Base-by-base conservation (phyloP, 1,140 invertebrate genomes). In the Trichonephila clavata region DNA sequence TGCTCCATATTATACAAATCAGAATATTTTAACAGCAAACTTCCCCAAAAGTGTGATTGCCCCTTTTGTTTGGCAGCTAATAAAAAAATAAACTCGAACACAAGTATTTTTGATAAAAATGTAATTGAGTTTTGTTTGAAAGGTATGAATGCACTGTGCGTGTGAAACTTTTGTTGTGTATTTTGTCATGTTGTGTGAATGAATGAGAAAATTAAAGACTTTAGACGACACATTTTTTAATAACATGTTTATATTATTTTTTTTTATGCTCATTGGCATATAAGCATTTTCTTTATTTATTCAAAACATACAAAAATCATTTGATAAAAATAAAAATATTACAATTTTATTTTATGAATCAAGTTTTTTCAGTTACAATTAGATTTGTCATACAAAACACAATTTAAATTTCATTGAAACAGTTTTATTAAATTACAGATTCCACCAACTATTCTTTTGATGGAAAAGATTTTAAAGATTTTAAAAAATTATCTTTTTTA, bases 141-240 rank as follows among this genome's bases (percentile, higher is more conserved):
- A 50, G 50, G 50, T 50, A 50, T 50, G 50, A 7, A 50, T 50
- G 50, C 50, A 50, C 10, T 50, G 50, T 13, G 50, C 5, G 10
- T 71, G 65, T 21, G 13, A 27, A 20, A 18, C 3, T 71, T 71
- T 21, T 71, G 21, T 71, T 83, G n/a, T 83, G 80, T 81, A 81
- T 21, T 10, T 39, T 83, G 80, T 83, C 4, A 50, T 83, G 43
- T 39, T 57, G 80, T 83, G 21, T 83, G 80, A 50, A 50, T 50
- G 50, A 50, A 50, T 39, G 32, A 50, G 50, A 18, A n/a, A 50
- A 39, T 39, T 83, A 83, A 83, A 20, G 43, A 83, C 39, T 83
- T 83, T 50, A 83, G 80, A 83, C 59, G 63, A 87, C 86, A 89
- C 86, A 89, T 71, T 63, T 63, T 86, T 87, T 32, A 39, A 32